Base-by-base conservation (phyloP, 2,113 vertebrate species). In the Odocoileus hemionus region DNA sequence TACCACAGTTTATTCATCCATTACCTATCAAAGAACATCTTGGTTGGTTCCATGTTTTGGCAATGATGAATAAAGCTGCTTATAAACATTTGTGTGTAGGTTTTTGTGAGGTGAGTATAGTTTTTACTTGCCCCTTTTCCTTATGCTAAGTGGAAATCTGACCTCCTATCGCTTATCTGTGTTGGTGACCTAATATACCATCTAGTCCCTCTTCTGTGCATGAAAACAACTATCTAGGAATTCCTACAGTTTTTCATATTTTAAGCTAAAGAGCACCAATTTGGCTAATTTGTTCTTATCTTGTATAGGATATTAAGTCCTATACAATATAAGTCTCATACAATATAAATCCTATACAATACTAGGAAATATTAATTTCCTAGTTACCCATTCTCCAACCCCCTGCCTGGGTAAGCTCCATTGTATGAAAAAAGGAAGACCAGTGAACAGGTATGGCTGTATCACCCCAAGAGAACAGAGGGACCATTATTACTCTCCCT, bases 91-190 rank as follows among this genome's bases (percentile, higher is more conserved):
- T n/a, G 12, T 52, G 54, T 89, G 21, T 25, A 89, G n/a, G 5
- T 61, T 90, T 85, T 89, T 82, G 7, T 92, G 79, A 90, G 11
- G 78, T 74, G n/a, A 74, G 8, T 52, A 7, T 47, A 17, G 39
- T 79, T 90, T 94, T 95, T 85, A 45, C 61, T 85, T 94, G 28
- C 17, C 86, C 1, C 57, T 95, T 86, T 55, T 15, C 39, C 64
- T 76, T 64, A 76, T 1, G 36, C 21, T 78, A 50, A 39, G 12
- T 26, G 19, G 82, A 52, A 83, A 67, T 93, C 2, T 95, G 12
- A 74, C 5, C 13, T 64, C 9, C 15, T 47, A 3, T 60, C 80
- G 80, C 11, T 89, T 92, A n/a, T 86, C 28, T 86, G 7, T 55
- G 50, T 87, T 6, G 1, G 25, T 76, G 50, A 74, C 86, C 21